Evolutionary conservation across 2,888 invertebrate genomes (phyloP).

Genomic region (Watsonalla binaria): DNA sequence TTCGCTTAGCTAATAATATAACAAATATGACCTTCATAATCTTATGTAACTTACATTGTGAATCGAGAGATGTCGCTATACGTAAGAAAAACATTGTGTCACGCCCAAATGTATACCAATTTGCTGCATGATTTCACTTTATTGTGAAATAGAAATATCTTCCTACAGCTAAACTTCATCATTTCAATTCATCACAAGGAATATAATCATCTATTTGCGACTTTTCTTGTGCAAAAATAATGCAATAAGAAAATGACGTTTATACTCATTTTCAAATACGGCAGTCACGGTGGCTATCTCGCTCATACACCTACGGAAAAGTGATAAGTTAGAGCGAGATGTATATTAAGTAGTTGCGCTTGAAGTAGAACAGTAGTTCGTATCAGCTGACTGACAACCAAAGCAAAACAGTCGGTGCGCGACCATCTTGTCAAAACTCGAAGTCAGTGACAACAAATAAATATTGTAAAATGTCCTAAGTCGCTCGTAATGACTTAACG

Average conservation of each 20-base stretch:
- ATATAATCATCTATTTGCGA: constrained; percentile 41
- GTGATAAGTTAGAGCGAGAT: constrained; percentile 34
- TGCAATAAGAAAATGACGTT: constrained; percentile 71
- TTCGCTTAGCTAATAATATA: no score
- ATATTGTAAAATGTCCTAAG: constrained; percentile 76
- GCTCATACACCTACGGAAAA: constrained; percentile 15
- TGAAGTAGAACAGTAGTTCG: constrained; percentile 61
- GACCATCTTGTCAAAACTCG: constrained; percentile 79
- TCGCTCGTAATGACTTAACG: constrained; percentile 70
- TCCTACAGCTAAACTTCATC: constrained; percentile 32
- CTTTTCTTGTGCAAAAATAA: constrained; percentile 62
- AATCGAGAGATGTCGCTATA: constrained; percentile 50
- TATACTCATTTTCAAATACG: constrained; percentile 49
- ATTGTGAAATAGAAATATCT: constrained; percentile 68
- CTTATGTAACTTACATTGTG: constrained; percentile 10
- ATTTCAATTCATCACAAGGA: constrained; percentile 62
- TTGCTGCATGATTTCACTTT: constrained; percentile 45
- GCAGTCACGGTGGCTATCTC: constrained; percentile 45
- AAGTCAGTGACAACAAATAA: constrained; percentile 76
- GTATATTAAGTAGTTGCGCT: constrained; percentile 33
- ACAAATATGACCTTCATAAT: constrained; percentile 18
- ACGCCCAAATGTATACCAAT: constrained; percentile 58
- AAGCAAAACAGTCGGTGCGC: constrained; percentile 80
- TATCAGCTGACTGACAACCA: constrained; percentile 81
- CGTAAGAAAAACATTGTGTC: constrained; percentile 42